These are phyloP conservation scores for Calephelis perditalis DNA, from an alignment of 2,888 invertebrate genomes.

Conservation along the genomic window DNA sequence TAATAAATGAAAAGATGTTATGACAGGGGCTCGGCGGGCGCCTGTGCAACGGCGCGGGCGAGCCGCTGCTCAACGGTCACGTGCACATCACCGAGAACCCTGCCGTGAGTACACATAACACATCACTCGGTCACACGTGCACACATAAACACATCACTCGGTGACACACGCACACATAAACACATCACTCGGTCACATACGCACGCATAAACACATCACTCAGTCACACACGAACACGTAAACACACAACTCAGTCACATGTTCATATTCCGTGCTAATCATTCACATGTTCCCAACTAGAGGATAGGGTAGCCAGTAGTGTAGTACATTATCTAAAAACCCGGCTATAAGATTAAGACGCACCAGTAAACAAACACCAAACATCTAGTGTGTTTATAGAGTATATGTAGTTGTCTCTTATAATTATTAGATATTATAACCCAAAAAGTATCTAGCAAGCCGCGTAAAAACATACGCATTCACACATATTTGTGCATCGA, in stretches of 20 bases:
- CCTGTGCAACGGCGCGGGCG: slow-evolving; percentile 62
- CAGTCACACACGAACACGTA: background rate
- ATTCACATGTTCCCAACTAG: too few relatives aligned
- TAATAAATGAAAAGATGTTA: slow-evolving; percentile 30
- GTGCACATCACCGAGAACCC: slow-evolving; percentile 84
- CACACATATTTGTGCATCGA: too few relatives aligned
- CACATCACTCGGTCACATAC: background rate
- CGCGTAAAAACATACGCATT: too few relatives aligned
- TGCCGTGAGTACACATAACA: slow-evolving; percentile 38
- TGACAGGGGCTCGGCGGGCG: slow-evolving; percentile 51
- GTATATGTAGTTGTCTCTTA: too few relatives aligned
- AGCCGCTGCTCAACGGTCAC: slow-evolving; percentile 77
- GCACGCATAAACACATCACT: slow-evolving; percentile 8
- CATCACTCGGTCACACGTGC: background rate
- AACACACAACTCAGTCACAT: background rate
- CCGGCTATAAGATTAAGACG: too few relatives aligned
- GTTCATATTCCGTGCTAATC: too few relatives aligned
- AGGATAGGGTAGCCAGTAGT: too few relatives aligned
- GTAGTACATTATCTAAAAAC: too few relatives aligned
- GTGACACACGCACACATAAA: slow-evolving; percentile 2
- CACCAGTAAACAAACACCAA: too few relatives aligned
- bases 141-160: slow-evolving; percentile 9
- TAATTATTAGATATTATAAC: too few relatives aligned
- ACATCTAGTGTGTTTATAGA: too few relatives aligned
- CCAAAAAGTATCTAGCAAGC: too few relatives aligned